A percentile compares a stretch with the other conserved stretches of the same genome.
These are phyloP conservation scores for Samia ricini DNA, from an alignment of 1,140 invertebrate genomes.

Conservation along the genomic window DNA sequence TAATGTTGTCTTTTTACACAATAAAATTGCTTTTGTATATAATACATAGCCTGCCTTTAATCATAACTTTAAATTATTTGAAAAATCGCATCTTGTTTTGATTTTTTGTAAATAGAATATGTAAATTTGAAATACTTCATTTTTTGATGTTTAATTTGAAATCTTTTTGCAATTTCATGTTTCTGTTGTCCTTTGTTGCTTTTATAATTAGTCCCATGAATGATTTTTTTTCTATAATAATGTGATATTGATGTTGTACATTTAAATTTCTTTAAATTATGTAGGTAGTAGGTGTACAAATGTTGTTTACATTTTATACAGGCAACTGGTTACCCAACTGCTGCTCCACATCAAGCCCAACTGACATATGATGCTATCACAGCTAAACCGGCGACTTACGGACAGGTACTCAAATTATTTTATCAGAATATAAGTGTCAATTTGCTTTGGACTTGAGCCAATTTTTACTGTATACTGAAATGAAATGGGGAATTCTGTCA, in stretches of 20 bases:
- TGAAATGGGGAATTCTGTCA: background rate
- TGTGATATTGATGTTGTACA: no score
- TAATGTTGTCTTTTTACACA: background rate
- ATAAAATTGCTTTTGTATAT: background rate
- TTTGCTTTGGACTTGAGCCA: background rate
- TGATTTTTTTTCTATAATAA: no score
- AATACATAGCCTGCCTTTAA: background rate
- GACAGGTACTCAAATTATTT: background rate
- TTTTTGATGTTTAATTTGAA: no score
- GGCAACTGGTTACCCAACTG: background rate
- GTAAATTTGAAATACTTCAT: no score
- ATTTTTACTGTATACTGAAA: background rate
- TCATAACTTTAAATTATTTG: background rate
- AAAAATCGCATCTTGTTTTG: no score
- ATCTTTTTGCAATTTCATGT: no score
- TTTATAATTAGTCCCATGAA: no score
- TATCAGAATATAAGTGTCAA: no score
- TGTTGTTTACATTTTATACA: background rate
- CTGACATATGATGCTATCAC: background rate
- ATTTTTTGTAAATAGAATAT: no score
- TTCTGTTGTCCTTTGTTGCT: no score
- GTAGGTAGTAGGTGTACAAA: background rate
- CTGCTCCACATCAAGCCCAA: background rate
- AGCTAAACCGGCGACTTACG: background rate
- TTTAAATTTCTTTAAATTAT: background rate